These are phyloP conservation scores for Epirrita christyi DNA, from an alignment of 2,888 invertebrate genomes.

Conservation along the genomic window DNA sequence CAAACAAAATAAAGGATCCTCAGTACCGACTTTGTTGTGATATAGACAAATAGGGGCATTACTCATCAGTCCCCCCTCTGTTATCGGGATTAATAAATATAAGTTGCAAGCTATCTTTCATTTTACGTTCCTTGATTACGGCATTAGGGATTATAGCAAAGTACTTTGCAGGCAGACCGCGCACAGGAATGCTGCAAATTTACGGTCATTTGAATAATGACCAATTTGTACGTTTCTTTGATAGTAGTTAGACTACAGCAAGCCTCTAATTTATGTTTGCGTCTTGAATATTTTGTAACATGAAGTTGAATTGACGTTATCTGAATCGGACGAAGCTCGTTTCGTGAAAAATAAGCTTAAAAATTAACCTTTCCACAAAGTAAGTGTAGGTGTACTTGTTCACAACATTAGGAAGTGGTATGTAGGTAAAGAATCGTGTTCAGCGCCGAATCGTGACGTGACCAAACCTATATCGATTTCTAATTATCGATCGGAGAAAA, in stretches of 20 bases:
- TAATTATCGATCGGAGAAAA: slow-evolving; percentile 63
- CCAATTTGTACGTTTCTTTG: slow-evolving; percentile 35
- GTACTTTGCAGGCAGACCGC: slow-evolving; percentile 35
- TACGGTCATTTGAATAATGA: slow-evolving; percentile 35
- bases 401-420: slow-evolving; percentile 38
- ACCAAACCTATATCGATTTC: slow-evolving; percentile 60
- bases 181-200: slow-evolving; percentile 35
- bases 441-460: slow-evolving; percentile 55
- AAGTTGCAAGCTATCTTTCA: slow-evolving; percentile 48
- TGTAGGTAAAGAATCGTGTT: slow-evolving; percentile 51
- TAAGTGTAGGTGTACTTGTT: slow-evolving; percentile 2
- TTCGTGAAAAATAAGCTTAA: no score
- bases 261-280: slow-evolving; percentile 4
- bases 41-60: slow-evolving; percentile 64
- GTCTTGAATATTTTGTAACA: not conserved
- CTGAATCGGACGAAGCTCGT: no score
- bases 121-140: slow-evolving; percentile 56
- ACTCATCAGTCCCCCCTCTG: slow-evolving; percentile 57
- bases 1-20: slow-evolving; percentile 42
- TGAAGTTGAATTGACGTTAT: not conserved
- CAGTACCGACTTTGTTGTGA: slow-evolving; percentile 49
- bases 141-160: slow-evolving; percentile 41
- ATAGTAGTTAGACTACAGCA: slow-evolving; percentile 17
- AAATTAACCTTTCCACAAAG: not conserved
- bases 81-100: slow-evolving; percentile 59